A percentile compares a stretch with the other conserved stretches of the same genome.
Conservation (phyloP, 2,888 invertebrate species). For the Agonum fuliginosum region DNA sequence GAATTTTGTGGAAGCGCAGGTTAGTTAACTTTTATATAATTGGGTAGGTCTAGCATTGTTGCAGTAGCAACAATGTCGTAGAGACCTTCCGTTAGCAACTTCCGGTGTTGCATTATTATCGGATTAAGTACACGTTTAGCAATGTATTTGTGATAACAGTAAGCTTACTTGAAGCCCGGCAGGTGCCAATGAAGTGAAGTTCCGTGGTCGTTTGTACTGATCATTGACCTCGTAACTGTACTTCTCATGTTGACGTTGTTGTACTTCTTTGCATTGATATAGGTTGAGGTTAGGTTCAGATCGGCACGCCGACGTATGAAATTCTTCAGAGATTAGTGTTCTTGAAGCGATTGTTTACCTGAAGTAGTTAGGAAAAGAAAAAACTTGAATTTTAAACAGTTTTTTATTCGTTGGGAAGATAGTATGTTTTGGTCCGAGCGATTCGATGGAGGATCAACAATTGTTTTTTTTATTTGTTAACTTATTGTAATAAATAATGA, state of each 20-base stretch:
- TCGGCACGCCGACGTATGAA: conserved; percentile 47
- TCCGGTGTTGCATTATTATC: conserved; percentile 38
- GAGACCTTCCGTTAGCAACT: conserved; percentile 22
- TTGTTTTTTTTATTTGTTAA: no score
- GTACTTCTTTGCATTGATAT: conserved; percentile 11
- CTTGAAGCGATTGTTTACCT: conserved; percentile 2
- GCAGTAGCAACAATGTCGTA: not conserved
- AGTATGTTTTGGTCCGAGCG: no score
- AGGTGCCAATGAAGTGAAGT: conserved; percentile 50
- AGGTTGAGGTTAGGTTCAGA: conserved; percentile 49
- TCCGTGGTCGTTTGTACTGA: conserved; percentile 41
- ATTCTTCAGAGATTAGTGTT: conserved; percentile 44
- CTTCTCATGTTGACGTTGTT: conserved; percentile 46
- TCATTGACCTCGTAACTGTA: conserved; percentile 59
- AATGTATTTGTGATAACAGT: conserved; percentile 21
- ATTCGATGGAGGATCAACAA: no score
- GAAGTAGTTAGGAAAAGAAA: not conserved
- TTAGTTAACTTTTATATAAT: no score
- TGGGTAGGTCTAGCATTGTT: no score
- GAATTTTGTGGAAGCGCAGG: no score
- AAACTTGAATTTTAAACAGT: conserved; percentile 2
- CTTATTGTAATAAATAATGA: no score
- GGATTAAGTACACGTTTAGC: conserved; percentile 41
- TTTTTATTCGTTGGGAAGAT: not conserved
- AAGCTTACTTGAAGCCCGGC: conserved; percentile 28